Evolutionary conservation across 2,113 vertebrate species (phyloP), one percentile per base, ranked within the genome.

Genomic region (Takifugu flavidus): DNA sequence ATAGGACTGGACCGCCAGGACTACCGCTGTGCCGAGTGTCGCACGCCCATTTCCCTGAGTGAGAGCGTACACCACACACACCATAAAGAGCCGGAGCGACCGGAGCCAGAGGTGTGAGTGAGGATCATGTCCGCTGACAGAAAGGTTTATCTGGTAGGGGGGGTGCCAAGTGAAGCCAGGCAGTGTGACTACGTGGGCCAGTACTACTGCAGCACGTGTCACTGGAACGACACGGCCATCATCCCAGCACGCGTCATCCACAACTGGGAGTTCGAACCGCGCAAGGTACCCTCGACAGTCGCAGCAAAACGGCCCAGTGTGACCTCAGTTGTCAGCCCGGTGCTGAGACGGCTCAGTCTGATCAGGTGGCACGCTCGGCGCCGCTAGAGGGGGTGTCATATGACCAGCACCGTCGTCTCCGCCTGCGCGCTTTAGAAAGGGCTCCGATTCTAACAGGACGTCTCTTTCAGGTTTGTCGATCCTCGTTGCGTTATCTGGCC

Each of bases 221-320:
- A 99, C 89, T 99, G 97, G 97, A 98, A 98, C 0, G 96, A 99
- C 88, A 87, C 93, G 2, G 94, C 94, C 0, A 79, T 96, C 47
- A 86, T 98, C 68, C 96, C 97, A 0, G 95, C 97, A 4, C 92
- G 96, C 0, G 95, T 95, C 67, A 96, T 99, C 68, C 96, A 98
- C 90, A 99, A 99, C 91, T 99, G 97, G 97, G 97, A 98, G 84
- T 98, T 98, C 1, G 96, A 98, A 74, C 90, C 94, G 0, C 92
- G 91, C 65, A 98, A 97, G 94, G 97, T 98, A 85, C 26, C 13
- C 3, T 25, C 15, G 29, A 26, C 31, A 51, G 13, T 34, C 14
- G 10, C 53, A 25, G n/a, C 31, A 53, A 25, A 44, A 50, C 39
- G 50, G 6, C 14, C 13, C 45, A 45, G 43, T 11, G 43, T 45